phyloP scores from a whole-genome alignment of 2,797 vertebrate species.

The Thamnophis elegans region DNA sequence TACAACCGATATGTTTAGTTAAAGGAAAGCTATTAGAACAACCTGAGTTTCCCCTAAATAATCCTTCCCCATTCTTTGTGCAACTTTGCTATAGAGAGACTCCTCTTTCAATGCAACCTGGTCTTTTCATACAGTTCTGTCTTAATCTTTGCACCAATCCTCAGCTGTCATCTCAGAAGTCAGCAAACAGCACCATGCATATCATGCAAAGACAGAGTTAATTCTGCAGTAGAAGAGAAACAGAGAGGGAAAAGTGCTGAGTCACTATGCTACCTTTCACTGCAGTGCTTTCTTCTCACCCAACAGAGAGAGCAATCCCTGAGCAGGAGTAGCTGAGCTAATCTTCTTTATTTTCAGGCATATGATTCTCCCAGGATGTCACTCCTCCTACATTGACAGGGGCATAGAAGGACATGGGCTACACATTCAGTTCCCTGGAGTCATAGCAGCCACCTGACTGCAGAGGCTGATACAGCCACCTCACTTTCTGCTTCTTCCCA shows the following conservation, averaged over 20 bases:
- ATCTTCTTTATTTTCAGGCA: constrained; percentile 9
- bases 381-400: background rate
- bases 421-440: background rate
- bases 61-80: background rate
- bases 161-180: background rate
- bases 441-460: constrained; percentile 17
- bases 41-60: background rate
- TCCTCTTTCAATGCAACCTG: background rate
- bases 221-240: background rate
- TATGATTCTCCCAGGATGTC: background rate
- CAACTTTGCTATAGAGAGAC: background rate
- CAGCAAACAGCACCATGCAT: background rate
- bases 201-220: constrained; percentile 19
- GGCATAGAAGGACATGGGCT: background rate
- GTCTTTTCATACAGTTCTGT: background rate
- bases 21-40: background rate
- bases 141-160: background rate
- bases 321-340: constrained; percentile 14
- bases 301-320: background rate
- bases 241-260: constrained; percentile 23
- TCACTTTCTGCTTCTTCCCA: background rate
- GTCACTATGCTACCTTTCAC: background rate
- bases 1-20: background rate
- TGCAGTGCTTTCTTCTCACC: background rate
- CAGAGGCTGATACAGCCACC: background rate